Base-by-base conservation (phyloP, 2,888 invertebrate genomes). In the Microctonus brassicae region DNA sequence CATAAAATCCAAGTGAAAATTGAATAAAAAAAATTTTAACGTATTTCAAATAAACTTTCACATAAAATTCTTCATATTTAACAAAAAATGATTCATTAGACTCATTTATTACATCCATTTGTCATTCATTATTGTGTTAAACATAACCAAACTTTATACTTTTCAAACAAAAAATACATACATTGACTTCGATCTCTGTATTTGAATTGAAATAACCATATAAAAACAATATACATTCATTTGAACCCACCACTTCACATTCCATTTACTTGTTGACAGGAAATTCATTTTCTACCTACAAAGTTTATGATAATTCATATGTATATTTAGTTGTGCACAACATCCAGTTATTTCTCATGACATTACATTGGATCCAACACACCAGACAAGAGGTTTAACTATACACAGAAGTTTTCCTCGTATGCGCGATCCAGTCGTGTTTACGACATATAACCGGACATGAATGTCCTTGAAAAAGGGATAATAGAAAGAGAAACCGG, bases 401-500 rank as follows among this genome's bases (percentile, higher is more conserved):
- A 47, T 17, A n/a, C 24, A 57, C 26, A n/a, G 4, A 47, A 3
- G 10, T 17, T 5, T 24, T 57, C 1, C 57, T 13, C 24, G 22
- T n/a, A 20, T 60, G 20, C 47, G 11, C 53, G 61, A 52, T 24
- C 76, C 75, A 75, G 80, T 77, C 77, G 79, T 81, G 76, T 83
- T 82, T 82, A 82, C 81, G 81, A 78, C 75, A 73, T 77, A 77
- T 77, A 80, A 81, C 80, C 77, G 78, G 79, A 77, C 79, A 76
- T 77, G 76, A 79, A 79, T 76, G 75, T 55, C 70, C 69, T 42
- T 13, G 60, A 36, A 33, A 70, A 57, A 57, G 63, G 53, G 61
- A 58, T 17, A 20, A 5, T n/a, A 7, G 20, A 2, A 17, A 5
- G 2, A 42, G 1, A 42, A n/a, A n/a, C 24, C 39, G 13, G 26